Evolutionary conservation across 2,888 invertebrate species (phyloP).

Genomic region (Iselma pallidipennis): DNA sequence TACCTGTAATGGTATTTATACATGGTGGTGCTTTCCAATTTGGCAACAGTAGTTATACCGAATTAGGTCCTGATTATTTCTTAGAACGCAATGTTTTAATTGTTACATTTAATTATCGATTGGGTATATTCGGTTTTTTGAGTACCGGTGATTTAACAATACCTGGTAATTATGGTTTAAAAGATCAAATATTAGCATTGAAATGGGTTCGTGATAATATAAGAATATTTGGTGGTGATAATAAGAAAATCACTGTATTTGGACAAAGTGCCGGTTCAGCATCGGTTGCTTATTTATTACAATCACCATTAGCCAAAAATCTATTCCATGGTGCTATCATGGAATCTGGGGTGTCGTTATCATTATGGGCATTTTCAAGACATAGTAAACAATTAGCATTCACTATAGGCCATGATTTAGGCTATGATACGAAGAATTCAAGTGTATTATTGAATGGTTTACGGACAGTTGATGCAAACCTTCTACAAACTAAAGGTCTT

Average conservation of each 20-base stretch:
- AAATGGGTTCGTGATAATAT: conserved; percentile 41
- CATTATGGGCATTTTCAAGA: conserved; percentile 38
- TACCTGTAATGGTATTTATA: conserved; percentile 47
- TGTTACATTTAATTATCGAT: conserved; percentile 44
- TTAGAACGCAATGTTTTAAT: conserved; percentile 42
- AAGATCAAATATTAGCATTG: conserved; percentile 40
- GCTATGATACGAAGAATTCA: conserved; percentile 32
- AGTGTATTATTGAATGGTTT: conserved; percentile 32
- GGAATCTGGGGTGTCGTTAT: conserved; percentile 41
- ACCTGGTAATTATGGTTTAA: conserved; percentile 42
- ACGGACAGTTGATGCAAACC: conserved; percentile 30
- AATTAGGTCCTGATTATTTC: conserved; percentile 42
- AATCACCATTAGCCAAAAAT: conserved; percentile 34
- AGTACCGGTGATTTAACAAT: conserved; percentile 38
- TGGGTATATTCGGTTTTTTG: conserved; percentile 46
- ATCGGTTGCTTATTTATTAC: conserved; percentile 37
- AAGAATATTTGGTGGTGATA: conserved; percentile 37
- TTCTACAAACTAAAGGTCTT: conserved; percentile 23
- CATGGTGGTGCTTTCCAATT: conserved; percentile 41
- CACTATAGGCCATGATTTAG: conserved; percentile 32
- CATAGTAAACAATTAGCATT: conserved; percentile 32
- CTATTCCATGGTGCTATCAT: conserved; percentile 39
- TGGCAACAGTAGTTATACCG: conserved; percentile 36
- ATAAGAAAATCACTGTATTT: conserved; percentile 37
- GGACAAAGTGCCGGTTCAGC: conserved; percentile 43